Percentiles rank a stretch among this genome's conserved stretches.
Conservation (phyloP, 2,113 vertebrate genomes). For the Erpornis zantholeuca region DNA sequence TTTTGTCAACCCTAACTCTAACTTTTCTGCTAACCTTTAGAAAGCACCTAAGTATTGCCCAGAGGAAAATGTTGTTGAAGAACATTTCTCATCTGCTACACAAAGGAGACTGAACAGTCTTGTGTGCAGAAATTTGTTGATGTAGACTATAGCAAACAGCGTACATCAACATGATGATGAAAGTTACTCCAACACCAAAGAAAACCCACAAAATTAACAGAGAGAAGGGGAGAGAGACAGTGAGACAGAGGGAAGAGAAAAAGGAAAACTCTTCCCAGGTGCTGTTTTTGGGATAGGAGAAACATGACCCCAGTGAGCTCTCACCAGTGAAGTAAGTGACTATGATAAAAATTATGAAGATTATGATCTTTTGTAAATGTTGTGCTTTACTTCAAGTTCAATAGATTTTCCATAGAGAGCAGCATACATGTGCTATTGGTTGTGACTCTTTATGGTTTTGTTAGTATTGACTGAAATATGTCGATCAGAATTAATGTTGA, state of each 20-base stretch:
- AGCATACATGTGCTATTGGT: background rate
- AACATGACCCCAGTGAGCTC: background rate
- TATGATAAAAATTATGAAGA: background rate
- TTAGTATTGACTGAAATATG: background rate
- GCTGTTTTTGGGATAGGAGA: background rate
- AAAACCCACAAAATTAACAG: background rate
- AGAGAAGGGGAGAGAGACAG: background rate
- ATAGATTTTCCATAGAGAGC: background rate
- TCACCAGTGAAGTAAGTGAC: background rate
- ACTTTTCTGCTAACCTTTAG: background rate
- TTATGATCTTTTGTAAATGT: background rate
- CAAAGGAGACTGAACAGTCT: background rate
- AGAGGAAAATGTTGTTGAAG: background rate
- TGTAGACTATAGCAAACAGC: rapidly evolving
- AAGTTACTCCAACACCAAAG: background rate
- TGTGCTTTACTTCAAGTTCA: background rate
- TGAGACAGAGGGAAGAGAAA: background rate
- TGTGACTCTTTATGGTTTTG: background rate
- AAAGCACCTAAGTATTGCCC: background rate
- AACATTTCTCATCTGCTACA: background rate
- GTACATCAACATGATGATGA: background rate
- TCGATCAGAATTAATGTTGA: background rate
- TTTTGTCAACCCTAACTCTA: background rate
- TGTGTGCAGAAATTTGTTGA: background rate
- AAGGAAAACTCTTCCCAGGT: background rate